Base-by-base conservation (phyloP, 2,797 vertebrate genomes). In the Sandelia bainsii region DNA sequence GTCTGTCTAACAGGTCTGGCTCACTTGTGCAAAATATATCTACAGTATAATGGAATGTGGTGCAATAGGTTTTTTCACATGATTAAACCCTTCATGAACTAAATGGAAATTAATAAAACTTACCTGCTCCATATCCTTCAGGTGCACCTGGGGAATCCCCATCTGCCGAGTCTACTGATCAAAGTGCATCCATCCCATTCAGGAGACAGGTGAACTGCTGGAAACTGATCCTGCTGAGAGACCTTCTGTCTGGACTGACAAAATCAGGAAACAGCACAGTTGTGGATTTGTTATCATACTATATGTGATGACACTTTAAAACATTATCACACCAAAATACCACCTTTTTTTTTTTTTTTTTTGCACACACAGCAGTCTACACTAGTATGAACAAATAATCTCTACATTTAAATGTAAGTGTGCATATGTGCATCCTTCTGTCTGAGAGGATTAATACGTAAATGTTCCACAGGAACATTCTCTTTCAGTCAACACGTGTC, bases 81-180 rank as follows among this genome's bases (percentile, higher is more conserved):
- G 49, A 75, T 83, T 77, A 78, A 70, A 45, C 37, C 71, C 54
- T n/a, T 78, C 60, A 72, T 71, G 32, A 73, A 66, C 19, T 72
- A 62, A 72, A 68, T 45, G 52, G 72, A 27, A 82, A 81, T 68
- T 42, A 69, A 78, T 76, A 82, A 78, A 79, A 64, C 22, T 79
- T 69, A 61, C 75, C 81, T 72, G 60, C 69, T 69, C 29, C 48
- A 14, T 66, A 72, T 74, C 62, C 39, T 73, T 75, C 51, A 61
- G 29, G 79, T 65, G 51, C 77, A 79, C 79, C 77, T 44, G 62
- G 84, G 81, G 83, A 89, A 88, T 76, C 80, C 83, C 84, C 86
- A 89, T 89, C 85, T 90, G 89, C 75, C 29, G 10, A 65, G 73
- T 45, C 60, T 10, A 3, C 63, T 79, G 77, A 87, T 85, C 80